Conservation (phyloP, 2,797 vertebrate species). For the Epinephelus awoara region DNA sequence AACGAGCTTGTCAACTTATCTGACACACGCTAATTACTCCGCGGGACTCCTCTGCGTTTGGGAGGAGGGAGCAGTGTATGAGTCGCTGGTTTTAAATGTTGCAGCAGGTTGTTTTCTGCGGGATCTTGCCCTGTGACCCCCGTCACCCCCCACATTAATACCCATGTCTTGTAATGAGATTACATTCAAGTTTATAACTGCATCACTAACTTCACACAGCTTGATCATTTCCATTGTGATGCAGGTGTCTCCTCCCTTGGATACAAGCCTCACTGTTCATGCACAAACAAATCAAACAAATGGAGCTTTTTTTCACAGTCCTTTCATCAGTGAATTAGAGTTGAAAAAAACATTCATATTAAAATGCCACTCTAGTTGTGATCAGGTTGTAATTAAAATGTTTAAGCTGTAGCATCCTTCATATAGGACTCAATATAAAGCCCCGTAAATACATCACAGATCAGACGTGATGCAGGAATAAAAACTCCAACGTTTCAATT, state of each 20-base stretch:
- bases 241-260: background rate
- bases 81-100: slow-evolving; percentile 47
- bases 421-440: background rate
- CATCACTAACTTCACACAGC: slow-evolving; percentile 1
- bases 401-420: background rate
- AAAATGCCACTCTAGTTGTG: slow-evolving; percentile 10
- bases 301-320: background rate
- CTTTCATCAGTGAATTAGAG: slow-evolving; percentile 1
- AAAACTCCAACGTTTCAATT: background rate
- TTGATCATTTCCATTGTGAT: slow-evolving; percentile 1
- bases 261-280: background rate
- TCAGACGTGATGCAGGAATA: background rate
- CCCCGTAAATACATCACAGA: background rate
- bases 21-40: slow-evolving; percentile 82
- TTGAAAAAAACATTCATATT: background rate
- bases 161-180: slow-evolving; percentile 24
- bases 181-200: background rate
- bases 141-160: slow-evolving; percentile 1
- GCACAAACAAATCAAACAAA: slow-evolving; percentile 8
- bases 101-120: background rate
- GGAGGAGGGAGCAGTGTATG: slow-evolving; percentile 24
- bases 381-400: slow-evolving; percentile 20
- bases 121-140: slow-evolving; percentile 17
- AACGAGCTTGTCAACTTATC: slow-evolving; percentile 87
- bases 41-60: slow-evolving; percentile 60